Percentiles rank a stretch among this genome's conserved stretches.
Evolutionary conservation across 2,113 vertebrate genomes (phyloP).

Genomic region (Neomonachus schauinslandi): DNA sequence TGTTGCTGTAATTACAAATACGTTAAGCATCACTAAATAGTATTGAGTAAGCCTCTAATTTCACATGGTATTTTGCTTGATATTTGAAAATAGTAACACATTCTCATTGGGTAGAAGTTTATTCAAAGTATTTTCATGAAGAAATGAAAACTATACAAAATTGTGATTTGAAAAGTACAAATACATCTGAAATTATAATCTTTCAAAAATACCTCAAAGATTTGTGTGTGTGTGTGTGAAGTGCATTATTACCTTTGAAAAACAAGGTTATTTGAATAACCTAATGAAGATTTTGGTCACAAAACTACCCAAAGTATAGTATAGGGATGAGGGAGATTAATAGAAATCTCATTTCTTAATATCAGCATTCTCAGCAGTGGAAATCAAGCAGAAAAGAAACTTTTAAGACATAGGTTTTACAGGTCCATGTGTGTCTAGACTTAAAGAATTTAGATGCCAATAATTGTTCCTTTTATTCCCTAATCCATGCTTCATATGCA

Average conservation of each 20-base stretch:
- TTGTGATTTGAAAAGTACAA: constrained; percentile 21
- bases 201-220: constrained; percentile 8
- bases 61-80: neutral
- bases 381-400: neutral
- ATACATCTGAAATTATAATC: neutral
- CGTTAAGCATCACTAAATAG: neutral
- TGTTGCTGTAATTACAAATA: neutral
- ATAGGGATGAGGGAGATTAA: neutral
- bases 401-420: neutral
- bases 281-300: neutral
- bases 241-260: neutral
- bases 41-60: neutral
- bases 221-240: neutral
- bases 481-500: neutral
- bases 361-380: neutral
- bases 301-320: neutral
- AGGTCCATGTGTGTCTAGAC: neutral
- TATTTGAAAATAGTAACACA: neutral
- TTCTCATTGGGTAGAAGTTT: neutral
- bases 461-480: neutral
- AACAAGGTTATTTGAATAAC: constrained; percentile 23
- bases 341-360: neutral
- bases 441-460: neutral
- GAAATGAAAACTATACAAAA: neutral
- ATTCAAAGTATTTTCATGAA: neutral